These are phyloP conservation scores for Tachina grossa DNA, from an alignment of 2,888 invertebrate genomes.

Conservation along the genomic window DNA sequence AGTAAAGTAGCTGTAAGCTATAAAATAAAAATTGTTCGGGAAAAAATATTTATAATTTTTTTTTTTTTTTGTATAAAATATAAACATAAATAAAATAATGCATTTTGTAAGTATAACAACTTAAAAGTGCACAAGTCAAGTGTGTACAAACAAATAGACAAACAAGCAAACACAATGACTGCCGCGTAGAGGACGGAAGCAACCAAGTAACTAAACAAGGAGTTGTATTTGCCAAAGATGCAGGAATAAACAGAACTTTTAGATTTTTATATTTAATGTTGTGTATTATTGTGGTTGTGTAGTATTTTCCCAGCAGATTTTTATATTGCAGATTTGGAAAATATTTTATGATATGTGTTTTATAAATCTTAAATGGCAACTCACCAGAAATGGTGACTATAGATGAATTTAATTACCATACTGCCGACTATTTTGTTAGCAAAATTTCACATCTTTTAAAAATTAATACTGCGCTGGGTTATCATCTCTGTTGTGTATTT, in stretches of 20 bases:
- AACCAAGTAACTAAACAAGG: slow-evolving; percentile 25
- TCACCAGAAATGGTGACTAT: no score
- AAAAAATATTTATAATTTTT: neutral
- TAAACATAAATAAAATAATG: slow-evolving; percentile 69
- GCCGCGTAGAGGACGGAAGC: slow-evolving; percentile 30
- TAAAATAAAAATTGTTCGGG: slow-evolving; percentile 43
- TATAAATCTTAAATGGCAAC: no score
- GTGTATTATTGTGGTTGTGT: neutral
- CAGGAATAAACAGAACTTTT: neutral
- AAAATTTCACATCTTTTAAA: no score
- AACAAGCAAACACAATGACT: slow-evolving; percentile 43
- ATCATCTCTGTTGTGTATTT: slow-evolving; percentile 14
- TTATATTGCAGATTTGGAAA: neutral
- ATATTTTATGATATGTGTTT: neutral
- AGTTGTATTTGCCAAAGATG: slow-evolving; percentile 1
- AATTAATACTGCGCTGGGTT: slow-evolving; percentile 35
- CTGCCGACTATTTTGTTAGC: no score
- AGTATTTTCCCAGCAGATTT: slow-evolving; percentile 8
- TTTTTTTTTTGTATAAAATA: slow-evolving; percentile 39
- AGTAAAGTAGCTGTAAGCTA: slow-evolving; percentile 68
- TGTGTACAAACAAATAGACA: slow-evolving; percentile 56
- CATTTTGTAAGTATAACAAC: slow-evolving; percentile 70
- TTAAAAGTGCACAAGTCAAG: slow-evolving; percentile 72
- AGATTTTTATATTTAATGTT: neutral
- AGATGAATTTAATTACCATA: no score